These are phyloP conservation scores for Blera fallax DNA, from an alignment of 2,888 invertebrate genomes.

Conservation along the genomic window DNA sequence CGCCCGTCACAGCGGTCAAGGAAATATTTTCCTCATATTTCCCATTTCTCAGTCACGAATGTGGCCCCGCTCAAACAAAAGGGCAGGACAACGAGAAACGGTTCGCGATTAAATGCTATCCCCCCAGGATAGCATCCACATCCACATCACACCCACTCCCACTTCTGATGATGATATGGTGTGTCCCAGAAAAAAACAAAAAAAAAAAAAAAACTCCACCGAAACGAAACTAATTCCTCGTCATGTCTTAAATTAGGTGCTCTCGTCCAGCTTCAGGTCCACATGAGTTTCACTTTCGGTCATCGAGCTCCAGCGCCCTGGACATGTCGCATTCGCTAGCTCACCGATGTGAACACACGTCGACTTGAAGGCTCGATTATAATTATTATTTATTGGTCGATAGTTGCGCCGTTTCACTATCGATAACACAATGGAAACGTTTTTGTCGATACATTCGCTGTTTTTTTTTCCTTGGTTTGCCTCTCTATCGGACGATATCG, in stretches of 20 bases:
- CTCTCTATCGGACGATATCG: conserved; percentile 37
- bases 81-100: conserved; percentile 22
- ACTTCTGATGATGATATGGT: neutral
- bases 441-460: too few relatives aligned
- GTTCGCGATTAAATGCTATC: conserved; percentile 30
- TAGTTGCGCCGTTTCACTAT: conserved; percentile 41
- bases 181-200: conserved; percentile 26
- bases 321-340: conserved; percentile 6
- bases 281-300: conserved; percentile 57
- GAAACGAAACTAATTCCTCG: conserved; percentile 50
- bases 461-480: neutral
- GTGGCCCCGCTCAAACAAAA: conserved; percentile 26
- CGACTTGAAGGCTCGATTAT: conserved; percentile 54
- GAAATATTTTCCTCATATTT: conserved; percentile 38
- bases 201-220: neutral
- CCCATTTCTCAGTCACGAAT: conserved; percentile 47
- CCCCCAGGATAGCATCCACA: conserved; percentile 44
- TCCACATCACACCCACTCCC: conserved; percentile 62
- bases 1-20: conserved; percentile 34
- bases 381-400: conserved; percentile 64
- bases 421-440: conserved; percentile 56
- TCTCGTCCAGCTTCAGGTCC: neutral
- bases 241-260: conserved; percentile 40
- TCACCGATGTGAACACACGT: conserved; percentile 22
- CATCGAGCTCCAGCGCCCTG: neutral